phyloP scores from a whole-genome alignment of 64 coral and sea anemone genomes.

The Dendrophyllia cribrosa region DNA sequence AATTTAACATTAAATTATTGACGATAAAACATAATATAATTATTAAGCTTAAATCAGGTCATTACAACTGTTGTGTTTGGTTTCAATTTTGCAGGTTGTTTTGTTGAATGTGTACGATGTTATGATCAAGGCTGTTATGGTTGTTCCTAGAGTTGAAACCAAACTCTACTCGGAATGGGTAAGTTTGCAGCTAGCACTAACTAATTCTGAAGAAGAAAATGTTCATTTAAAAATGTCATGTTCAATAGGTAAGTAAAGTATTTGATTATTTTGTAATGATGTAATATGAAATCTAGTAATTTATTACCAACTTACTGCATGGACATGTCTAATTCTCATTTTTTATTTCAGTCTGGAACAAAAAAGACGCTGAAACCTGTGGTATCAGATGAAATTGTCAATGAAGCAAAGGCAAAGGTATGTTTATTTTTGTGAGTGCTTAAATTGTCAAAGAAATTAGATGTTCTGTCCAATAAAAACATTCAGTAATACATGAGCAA shows the following conservation, averaged over 20 bases:
- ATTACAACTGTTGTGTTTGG: background rate
- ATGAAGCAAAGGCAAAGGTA: conserved; percentile 95
- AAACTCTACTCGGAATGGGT: conserved; percentile 99
- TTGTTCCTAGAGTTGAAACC: conserved; percentile 97
- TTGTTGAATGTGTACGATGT: conserved; percentile 99
- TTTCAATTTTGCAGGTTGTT: conserved; percentile 72
- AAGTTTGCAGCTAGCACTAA: conserved; percentile 9
- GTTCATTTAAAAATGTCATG: too few relatives aligned
- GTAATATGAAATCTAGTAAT: too few relatives aligned
- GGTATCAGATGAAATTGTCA: conserved; percentile 96
- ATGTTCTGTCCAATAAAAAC: too few relatives aligned
- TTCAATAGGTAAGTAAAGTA: too few relatives aligned
- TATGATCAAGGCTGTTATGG: conserved; percentile 96
- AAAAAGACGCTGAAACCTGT: conserved; percentile 98
- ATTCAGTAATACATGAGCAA: too few relatives aligned
- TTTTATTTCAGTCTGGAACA: conserved; percentile 73
- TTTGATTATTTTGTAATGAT: too few relatives aligned
- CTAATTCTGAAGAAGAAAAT: background rate
- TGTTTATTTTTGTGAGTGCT: background rate
- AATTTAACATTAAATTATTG: too few relatives aligned
- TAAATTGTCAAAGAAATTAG: too few relatives aligned
- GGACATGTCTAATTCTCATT: background rate
- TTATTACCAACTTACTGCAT: too few relatives aligned
- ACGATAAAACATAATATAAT: too few relatives aligned
- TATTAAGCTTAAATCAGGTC: too few relatives aligned